Conservation (phyloP, 2,113 vertebrate species). For the Calypte anna region DNA sequence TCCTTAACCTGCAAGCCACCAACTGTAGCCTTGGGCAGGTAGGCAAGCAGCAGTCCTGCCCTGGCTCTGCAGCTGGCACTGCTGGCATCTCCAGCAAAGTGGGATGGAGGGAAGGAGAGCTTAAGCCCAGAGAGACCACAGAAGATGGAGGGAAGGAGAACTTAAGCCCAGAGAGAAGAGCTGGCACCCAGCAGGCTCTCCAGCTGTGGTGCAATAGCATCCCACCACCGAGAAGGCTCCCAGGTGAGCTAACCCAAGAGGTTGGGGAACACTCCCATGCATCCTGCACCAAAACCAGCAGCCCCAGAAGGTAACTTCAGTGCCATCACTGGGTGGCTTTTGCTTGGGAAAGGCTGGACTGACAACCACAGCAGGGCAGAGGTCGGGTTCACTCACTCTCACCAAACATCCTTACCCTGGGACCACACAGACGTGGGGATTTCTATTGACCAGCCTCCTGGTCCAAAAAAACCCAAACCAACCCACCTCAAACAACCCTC, state of each 20-base stretch:
- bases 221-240: background rate
- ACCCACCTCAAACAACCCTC: background rate
- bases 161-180: background rate
- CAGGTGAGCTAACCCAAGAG: background rate
- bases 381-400: background rate
- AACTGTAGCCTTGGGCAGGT: background rate
- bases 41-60: background rate
- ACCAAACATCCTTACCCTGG: fast-evolving
- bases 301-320: background rate
- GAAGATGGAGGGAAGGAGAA: too few relatives aligned
- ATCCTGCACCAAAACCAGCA: background rate
- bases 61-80: background rate
- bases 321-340: background rate
- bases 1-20: background rate
- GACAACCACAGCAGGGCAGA: fast-evolving
- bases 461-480: background rate
- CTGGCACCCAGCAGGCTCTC: background rate
- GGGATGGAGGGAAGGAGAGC: background rate
- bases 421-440: fast-evolving
- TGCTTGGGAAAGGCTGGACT: background rate
- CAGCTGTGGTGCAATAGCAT: background rate
- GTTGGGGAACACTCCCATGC: background rate
- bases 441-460: background rate
- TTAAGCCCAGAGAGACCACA: too few relatives aligned
- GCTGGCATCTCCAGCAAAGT: fast-evolving